Base-by-base conservation (phyloP, 2,113 vertebrate species). In the Sebastes fasciatus region DNA sequence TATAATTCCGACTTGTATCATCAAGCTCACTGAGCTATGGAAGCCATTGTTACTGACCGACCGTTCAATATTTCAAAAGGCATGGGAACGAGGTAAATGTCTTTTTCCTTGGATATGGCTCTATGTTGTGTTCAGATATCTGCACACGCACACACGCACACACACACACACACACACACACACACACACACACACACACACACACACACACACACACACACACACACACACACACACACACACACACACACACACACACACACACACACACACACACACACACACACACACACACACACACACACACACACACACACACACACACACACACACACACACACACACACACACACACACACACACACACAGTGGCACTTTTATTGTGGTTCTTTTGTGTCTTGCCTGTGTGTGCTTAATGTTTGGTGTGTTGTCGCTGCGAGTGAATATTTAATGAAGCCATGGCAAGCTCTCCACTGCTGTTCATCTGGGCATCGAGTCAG, bases 401-500 rank as follows among this genome's bases (percentile, higher is more conserved):
- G 84, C 83, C 83, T 84, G 83, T 76, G 66, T 81, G 85, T 72
- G 86, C 77, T 74, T 77, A 83, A 88, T 86, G 81, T 87, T 87
- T 77, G 82, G 86, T 84, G 82, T 89, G 86, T 91, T 82, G 86
- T 91, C 69, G 55, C 74, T 82, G 76, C n/a, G 88, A 89, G 83
- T 94, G 90, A 93, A 94, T 94, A 91, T 93, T 92, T 94, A 92
- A 93, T 92, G 88, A 91, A 86, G 76, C 92, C 85, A 77, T 83
- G 90, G 86, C 92, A 86, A 85, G 87, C 89, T 85, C 89, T 89
- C 76, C 82, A 86, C 92, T 89, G 89, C 93, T 94, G 91, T 93
- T 95, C 92, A 91, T 94, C 90, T 92, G 93, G 93, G 93, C 91
- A 93, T 83, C 62, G 85, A 92, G 86, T 95, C 94, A 94, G 92